Conservation (phyloP, 2,888 invertebrate species). For the Ophion slaviceki region DNA sequence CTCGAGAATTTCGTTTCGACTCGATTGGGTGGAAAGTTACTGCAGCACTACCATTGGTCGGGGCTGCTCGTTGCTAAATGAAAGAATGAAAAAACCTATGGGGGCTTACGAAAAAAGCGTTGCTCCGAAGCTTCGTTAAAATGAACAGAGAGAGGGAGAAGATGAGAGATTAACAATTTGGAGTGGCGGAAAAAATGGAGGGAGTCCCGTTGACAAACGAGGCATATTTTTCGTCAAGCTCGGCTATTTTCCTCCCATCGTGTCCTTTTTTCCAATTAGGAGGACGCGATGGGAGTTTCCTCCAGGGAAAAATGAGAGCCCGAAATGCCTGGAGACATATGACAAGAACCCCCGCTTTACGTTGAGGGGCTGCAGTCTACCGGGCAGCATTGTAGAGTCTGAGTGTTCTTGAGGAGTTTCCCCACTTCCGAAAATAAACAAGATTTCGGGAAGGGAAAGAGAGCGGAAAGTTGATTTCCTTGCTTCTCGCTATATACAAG, state of each 20-base stretch:
- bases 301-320: slow-evolving; percentile 15
- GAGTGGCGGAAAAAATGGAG: background rate
- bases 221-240: slow-evolving; percentile 43
- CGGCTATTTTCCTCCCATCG: slow-evolving; percentile 17
- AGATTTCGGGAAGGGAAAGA: slow-evolving; percentile 42
- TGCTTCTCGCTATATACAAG: slow-evolving; percentile 19
- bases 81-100: background rate
- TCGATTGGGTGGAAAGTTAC: background rate
- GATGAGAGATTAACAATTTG: slow-evolving; percentile 8
- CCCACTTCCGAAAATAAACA: slow-evolving; percentile 64
- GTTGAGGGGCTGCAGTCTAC: slow-evolving; percentile 11
- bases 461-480: slow-evolving; percentile 49
- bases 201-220: slow-evolving; percentile 27
- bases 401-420: slow-evolving; percentile 41
- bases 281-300: slow-evolving; percentile 38
- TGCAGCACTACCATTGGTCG: background rate
- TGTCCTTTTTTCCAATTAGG: slow-evolving; percentile 56
- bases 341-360: slow-evolving; percentile 52
- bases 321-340: slow-evolving; percentile 40
- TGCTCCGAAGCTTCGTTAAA: background rate
- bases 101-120: background rate
- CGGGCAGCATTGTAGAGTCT: slow-evolving; percentile 28
- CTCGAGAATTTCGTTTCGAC: background rate
- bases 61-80: background rate
- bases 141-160: background rate